Conservation (phyloP, 2,888 invertebrate species). For the Netelia inedita region DNA sequence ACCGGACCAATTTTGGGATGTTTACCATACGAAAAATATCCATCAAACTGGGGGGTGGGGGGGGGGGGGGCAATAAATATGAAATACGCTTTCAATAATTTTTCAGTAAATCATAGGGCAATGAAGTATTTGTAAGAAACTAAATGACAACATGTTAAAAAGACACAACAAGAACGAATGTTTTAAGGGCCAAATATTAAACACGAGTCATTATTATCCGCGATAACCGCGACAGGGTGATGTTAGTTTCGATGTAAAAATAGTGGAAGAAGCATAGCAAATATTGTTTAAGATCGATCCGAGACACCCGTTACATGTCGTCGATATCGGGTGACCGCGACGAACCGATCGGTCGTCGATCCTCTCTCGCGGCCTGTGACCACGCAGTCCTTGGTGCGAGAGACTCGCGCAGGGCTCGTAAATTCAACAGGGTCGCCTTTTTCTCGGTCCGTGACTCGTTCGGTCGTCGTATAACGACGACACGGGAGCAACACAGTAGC, state of each 20-base stretch:
- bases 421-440: constrained; percentile 77
- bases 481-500: constrained; percentile 36
- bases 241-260: background rate
- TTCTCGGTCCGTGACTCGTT: constrained; percentile 60
- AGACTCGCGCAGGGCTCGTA: constrained; percentile 75
- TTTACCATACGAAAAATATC: no score
- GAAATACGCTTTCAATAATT: no score
- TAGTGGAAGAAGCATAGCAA: background rate
- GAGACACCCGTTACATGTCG: constrained; percentile 76
- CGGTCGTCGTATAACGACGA: constrained; percentile 62
- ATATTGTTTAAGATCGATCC: constrained; percentile 35
- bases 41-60: fast-evolving
- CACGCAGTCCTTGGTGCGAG: constrained; percentile 61
- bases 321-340: constrained; percentile 67
- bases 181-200: no score
- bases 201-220: no score
- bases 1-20: no score
- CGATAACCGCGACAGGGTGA: no score
- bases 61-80: fast-evolving
- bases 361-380: constrained; percentile 65
- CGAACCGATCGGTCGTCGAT: constrained; percentile 77
- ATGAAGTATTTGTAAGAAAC: no score
- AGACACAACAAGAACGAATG: no score
- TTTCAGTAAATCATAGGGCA: no score
- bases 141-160: no score